Evolutionary conservation across 2,888 invertebrate genomes (phyloP).

Genomic region (Allolobophora icterica): DNA sequence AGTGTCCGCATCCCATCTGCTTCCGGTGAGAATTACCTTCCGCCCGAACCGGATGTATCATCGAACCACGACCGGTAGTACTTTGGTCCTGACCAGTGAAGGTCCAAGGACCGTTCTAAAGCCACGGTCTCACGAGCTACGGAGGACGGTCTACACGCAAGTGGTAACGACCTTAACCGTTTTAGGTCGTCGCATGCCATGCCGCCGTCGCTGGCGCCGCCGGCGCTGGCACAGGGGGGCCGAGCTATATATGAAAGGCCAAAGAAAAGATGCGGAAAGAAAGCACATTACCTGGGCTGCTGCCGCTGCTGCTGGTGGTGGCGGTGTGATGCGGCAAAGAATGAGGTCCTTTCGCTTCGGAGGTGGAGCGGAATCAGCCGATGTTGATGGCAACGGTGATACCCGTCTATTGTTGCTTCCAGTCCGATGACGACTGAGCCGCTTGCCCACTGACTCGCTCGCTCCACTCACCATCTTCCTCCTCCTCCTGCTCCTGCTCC

Average conservation of each 20-base stretch:
- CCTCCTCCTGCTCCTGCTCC: neutral
- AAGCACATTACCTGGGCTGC: conserved; percentile 26
- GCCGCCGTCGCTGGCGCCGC: neutral
- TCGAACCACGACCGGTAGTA: too few relatives aligned
- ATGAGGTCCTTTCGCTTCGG: conserved; percentile 35
- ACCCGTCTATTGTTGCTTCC: conserved; percentile 24
- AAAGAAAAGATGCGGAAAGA: neutral
- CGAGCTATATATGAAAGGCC: neutral
- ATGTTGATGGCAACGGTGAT: conserved; percentile 12
- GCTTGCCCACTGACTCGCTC: conserved; percentile 15
- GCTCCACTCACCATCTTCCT: neutral
- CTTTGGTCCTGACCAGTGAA: too few relatives aligned
- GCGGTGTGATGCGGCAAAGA: neutral
- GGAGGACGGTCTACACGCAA: neutral
- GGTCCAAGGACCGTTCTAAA: neutral
- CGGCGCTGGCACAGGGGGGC: neutral
- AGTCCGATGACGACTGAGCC: conserved; percentile 23
- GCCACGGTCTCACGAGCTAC: neutral
- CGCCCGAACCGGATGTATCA: too few relatives aligned
- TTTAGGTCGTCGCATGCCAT: neutral
- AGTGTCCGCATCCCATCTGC: too few relatives aligned
- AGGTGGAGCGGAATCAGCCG: conserved; percentile 34
- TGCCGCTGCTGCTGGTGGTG: neutral
- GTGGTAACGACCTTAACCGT: neutral
- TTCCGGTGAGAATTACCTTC: too few relatives aligned